Evolutionary conservation across 2,888 invertebrate genomes (phyloP).

Genomic region (Trachelus iudaicus): DNA sequence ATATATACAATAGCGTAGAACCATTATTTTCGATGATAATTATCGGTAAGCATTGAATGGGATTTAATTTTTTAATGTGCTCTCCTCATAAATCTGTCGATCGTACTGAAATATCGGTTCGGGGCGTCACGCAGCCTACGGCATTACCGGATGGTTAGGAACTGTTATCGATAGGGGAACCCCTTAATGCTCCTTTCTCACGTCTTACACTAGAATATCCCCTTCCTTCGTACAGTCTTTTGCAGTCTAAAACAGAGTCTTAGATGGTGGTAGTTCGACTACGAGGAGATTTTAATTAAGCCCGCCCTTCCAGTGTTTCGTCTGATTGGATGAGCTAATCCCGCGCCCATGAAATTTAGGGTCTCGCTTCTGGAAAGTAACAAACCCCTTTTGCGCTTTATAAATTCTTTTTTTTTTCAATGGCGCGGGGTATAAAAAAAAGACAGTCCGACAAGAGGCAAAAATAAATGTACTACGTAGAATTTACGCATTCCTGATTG

Average conservation of each 20-base stretch:
- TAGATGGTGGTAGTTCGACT: conserved; percentile 37
- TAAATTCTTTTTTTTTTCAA: conserved; percentile 20
- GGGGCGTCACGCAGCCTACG: not conserved
- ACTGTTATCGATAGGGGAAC: conserved; percentile 14
- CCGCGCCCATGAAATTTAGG: conserved; percentile 55
- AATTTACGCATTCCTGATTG: no score
- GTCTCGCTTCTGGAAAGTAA: conserved; percentile 37
- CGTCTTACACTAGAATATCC: conserved; percentile 31
- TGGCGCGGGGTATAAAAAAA: conserved; percentile 15
- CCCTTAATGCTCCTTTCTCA: conserved; percentile 55
- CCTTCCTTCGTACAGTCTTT: no score
- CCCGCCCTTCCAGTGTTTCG: conserved; percentile 64
- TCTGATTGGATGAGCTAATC: conserved; percentile 62
- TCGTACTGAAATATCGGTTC: not conserved
- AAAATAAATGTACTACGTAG: no score
- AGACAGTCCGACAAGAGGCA: not conserved
- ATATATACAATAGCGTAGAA: no score
- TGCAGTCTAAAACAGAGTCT: conserved; percentile 28
- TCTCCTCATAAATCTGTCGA: no score
- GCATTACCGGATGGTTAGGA: not conserved
- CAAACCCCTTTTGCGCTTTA: conserved; percentile 6
- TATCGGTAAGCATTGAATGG: no score
- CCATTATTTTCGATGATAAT: no score
- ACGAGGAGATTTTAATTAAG: conserved; percentile 64
- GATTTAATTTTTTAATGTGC: no score